phyloP scores from a whole-genome alignment of 1,140 invertebrate genomes.

The Atta cephalotes region DNA sequence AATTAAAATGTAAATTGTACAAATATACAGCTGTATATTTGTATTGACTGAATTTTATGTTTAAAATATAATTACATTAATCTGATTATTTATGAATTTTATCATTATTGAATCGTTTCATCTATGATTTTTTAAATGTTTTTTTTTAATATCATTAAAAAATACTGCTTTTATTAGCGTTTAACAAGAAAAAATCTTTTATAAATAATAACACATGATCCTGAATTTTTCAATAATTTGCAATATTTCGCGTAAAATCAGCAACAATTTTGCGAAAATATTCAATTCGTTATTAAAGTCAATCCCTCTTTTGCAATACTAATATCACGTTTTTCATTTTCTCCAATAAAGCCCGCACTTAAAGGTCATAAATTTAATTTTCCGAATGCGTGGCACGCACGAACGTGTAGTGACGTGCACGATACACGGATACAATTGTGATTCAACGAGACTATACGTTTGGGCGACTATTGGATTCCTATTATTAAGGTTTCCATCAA shows the following conservation, averaged over 20 bases:
- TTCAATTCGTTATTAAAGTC: slow-evolving; percentile 8
- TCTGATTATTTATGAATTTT: neutral
- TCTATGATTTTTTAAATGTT: neutral
- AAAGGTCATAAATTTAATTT: slow-evolving; percentile 57
- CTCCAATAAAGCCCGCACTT: slow-evolving; percentile 17
- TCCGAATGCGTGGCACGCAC: slow-evolving; percentile 17
- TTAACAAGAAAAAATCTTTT: neutral
- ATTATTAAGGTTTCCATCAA: slow-evolving; percentile 71
- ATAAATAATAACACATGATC: neutral
- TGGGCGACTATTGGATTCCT: slow-evolving; percentile 63
- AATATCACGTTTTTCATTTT: slow-evolving; percentile 39
- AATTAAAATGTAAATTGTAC: neutral
- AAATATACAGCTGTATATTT: neutral
- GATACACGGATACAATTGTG: slow-evolving; percentile 6
- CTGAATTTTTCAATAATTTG: neutral
- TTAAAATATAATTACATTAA: neutral
- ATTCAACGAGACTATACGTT: slow-evolving; percentile 41
- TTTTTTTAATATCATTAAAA: neutral
- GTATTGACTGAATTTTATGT: neutral
- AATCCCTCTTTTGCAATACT: slow-evolving; percentile 22
- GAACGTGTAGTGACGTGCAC: slow-evolving; percentile 1
- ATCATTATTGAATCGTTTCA: neutral
- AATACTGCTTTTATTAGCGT: neutral
- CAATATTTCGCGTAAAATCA: neutral
- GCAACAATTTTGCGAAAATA: neutral